Conservation (phyloP, 2,797 vertebrate genomes). For the Brotula barbata region DNA sequence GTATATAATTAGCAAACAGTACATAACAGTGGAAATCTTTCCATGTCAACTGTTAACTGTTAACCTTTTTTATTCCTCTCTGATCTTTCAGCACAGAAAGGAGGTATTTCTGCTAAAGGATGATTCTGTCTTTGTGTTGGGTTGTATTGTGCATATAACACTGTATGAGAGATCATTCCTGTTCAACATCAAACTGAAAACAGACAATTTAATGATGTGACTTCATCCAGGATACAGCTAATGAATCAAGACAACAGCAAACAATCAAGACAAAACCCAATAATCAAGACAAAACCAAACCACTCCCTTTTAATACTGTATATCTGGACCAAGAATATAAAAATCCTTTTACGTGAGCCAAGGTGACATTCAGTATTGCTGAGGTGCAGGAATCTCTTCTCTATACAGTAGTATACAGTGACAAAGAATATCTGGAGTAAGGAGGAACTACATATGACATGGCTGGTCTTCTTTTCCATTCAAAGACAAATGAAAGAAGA, state of each 20-base stretch:
- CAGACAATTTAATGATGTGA: too few relatives aligned
- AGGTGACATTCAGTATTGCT: constrained; percentile 53
- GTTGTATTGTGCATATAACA: constrained; percentile 79
- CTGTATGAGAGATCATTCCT: constrained; percentile 83
- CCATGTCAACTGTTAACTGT: constrained; percentile 49
- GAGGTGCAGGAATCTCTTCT: constrained; percentile 81
- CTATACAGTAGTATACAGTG: constrained; percentile 71
- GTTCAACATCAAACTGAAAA: constrained; percentile 28
- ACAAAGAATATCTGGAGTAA: constrained; percentile 75
- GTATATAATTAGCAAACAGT: not conserved
- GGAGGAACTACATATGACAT: constrained; percentile 84
- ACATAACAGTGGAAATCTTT: too few relatives aligned
- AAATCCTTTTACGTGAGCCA: not conserved
- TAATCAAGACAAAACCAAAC: too few relatives aligned
- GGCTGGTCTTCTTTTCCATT: constrained; percentile 79
- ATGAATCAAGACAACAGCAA: constrained; percentile 3
- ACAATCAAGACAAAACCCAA: too few relatives aligned
- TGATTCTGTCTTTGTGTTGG: constrained; percentile 66
- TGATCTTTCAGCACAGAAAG: constrained; percentile 92
- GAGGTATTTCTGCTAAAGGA: constrained; percentile 83
- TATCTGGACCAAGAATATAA: not conserved
- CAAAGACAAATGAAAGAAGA: constrained; percentile 73
- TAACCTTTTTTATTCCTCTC: constrained; percentile 78
- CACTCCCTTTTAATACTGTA: too few relatives aligned
- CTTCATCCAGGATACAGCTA: not conserved